Conservation (phyloP, 2,797 vertebrate species). For the Echeneis naucrates region DNA sequence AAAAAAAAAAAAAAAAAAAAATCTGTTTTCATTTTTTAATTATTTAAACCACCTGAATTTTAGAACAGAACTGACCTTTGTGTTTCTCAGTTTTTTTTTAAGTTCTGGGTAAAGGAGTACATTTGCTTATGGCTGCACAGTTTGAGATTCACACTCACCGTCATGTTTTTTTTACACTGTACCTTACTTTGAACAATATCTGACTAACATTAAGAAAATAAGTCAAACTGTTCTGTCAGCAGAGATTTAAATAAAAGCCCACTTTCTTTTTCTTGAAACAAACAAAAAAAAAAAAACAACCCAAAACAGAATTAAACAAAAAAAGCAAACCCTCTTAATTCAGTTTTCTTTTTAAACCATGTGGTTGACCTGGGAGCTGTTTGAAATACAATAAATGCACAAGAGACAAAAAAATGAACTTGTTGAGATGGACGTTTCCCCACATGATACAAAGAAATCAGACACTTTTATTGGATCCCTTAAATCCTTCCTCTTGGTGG, state of each 20-base stretch:
- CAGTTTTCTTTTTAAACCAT: no score
- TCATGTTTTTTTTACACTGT: no score
- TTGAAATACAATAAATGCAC: neutral
- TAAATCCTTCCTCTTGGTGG: neutral
- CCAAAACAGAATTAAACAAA: no score
- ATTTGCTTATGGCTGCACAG: neutral
- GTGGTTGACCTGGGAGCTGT: neutral
- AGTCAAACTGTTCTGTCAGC: neutral
- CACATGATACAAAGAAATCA: neutral
- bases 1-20: neutral
- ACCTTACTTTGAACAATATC: no score
- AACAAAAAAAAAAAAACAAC: no score
- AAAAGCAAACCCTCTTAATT: no score
- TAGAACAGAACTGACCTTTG: neutral
- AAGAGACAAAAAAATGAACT: neutral
- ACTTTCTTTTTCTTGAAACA: neutral
- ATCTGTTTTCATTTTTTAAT: neutral
- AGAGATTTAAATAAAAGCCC: neutral
- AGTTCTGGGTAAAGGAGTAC: neutral
- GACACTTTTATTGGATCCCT: no score
- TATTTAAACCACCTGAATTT: neutral
- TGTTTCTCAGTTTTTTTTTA: neutral
- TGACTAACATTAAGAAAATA: neutral
- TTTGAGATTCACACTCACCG: neutral
- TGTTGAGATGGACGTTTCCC: neutral